A percentile compares a stretch with the other conserved stretches of the same genome.
phyloP scores from a whole-genome alignment of 2,113 vertebrate genomes.

The Campylomormyrus numenius region DNA sequence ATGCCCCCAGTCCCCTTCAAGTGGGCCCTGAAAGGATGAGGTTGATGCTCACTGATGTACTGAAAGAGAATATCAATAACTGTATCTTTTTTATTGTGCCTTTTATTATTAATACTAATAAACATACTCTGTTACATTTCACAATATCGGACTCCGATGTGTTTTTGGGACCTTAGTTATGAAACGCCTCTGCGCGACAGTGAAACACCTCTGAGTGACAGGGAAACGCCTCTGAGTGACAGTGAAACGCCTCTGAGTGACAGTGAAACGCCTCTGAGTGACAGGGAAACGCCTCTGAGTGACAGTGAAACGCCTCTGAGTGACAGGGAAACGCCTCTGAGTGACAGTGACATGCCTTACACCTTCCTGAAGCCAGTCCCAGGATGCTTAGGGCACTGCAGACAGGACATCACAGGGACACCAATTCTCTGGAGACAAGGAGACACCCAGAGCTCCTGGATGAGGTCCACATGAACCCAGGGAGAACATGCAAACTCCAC shows the following conservation, averaged over 20 bases:
- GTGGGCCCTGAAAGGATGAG: not conserved
- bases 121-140: no score
- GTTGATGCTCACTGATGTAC: not conserved
- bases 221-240: no score
- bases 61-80: not conserved
- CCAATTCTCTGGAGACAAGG: not conserved
- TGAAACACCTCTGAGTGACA: no score
- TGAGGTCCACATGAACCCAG: not conserved
- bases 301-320: not conserved
- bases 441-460: not conserved
- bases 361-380: not conserved
- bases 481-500: not conserved
- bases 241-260: no score
- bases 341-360: not conserved
- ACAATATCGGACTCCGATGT: no score
- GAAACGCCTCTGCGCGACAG: no score
- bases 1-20: not conserved
- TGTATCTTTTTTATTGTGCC: not conserved
- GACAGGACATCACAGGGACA: not conserved
- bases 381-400: not conserved
- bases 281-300: no score
- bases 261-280: no score
- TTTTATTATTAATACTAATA: not conserved
- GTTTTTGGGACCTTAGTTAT: no score
- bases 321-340: not conserved